phyloP scores from a whole-genome alignment of 1,140 invertebrate species.

The Sipha flava region DNA sequence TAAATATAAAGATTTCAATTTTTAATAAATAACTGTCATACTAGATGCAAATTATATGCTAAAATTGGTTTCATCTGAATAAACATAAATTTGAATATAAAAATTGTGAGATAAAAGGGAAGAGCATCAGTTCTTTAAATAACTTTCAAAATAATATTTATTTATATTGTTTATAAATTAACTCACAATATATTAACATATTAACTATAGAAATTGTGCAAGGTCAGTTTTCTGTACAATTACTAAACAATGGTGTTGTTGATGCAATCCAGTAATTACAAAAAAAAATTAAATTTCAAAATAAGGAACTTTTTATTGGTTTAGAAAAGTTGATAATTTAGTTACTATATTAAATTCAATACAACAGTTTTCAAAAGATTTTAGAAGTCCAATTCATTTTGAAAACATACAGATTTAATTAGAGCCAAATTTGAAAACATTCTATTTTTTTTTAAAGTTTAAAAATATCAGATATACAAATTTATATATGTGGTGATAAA shows the following conservation, averaged over 20 bases:
- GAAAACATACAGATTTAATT: too few species aligned
- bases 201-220: not conserved
- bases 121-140: not conserved
- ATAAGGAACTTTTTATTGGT: too few species aligned
- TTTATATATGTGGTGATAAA: too few species aligned
- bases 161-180: not conserved
- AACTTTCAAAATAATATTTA: not conserved
- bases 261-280: not conserved
- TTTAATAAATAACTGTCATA: not conserved
- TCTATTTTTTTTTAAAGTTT: too few species aligned
- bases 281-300: not conserved
- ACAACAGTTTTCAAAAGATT: too few species aligned
- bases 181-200: not conserved
- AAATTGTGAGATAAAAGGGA: not conserved
- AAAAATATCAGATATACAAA: too few species aligned
- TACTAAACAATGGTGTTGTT: not conserved
- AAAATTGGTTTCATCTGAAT: not conserved
- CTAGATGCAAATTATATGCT: not conserved
- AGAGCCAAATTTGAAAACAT: too few species aligned
- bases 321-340: too few species aligned
- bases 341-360: too few species aligned
- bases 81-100: not conserved
- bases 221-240: not conserved
- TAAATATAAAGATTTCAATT: not conserved
- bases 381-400: too few species aligned